A percentile compares a stretch with the other conserved stretches of the same genome.
These are phyloP conservation scores for Euwallacea similis DNA, from an alignment of 1,140 invertebrate species.

Conservation along the genomic window DNA sequence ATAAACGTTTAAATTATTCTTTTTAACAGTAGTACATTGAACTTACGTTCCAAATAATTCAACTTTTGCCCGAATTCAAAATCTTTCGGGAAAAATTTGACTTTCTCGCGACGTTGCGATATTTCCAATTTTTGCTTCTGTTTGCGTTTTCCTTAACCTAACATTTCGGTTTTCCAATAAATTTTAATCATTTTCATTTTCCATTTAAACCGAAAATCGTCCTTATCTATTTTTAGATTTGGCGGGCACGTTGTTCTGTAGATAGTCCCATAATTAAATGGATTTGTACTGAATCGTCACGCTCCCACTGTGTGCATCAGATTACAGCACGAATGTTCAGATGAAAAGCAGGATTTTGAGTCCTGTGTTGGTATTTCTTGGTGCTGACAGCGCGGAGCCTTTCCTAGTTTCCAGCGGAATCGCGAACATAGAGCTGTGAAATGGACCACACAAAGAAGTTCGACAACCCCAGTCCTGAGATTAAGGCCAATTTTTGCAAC, in stretches of 20 bases:
- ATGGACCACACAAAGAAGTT: conserved; percentile 57
- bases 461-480: conserved; percentile 55
- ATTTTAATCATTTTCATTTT: neutral
- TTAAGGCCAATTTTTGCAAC: conserved; percentile 53
- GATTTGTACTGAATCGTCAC: neutral
- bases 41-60: too few species aligned
- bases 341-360: neutral
- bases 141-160: neutral
- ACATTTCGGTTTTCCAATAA: neutral
- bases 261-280: neutral
- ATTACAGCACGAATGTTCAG: neutral
- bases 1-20: too few species aligned
- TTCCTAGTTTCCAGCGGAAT: neutral
- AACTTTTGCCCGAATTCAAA: too few species aligned
- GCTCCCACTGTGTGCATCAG: neutral
- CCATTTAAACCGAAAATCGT: neutral
- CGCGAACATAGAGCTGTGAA: neutral
- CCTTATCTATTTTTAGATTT: neutral
- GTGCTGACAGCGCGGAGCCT: neutral
- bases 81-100: too few species aligned
- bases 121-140: too few species aligned
- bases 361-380: neutral
- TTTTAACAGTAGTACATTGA: too few species aligned
- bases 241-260: neutral
- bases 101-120: too few species aligned